These are phyloP conservation scores for Drosophila pseudoobscura DNA, from an alignment of 1,140 invertebrate species.

Conservation along the genomic window DNA sequence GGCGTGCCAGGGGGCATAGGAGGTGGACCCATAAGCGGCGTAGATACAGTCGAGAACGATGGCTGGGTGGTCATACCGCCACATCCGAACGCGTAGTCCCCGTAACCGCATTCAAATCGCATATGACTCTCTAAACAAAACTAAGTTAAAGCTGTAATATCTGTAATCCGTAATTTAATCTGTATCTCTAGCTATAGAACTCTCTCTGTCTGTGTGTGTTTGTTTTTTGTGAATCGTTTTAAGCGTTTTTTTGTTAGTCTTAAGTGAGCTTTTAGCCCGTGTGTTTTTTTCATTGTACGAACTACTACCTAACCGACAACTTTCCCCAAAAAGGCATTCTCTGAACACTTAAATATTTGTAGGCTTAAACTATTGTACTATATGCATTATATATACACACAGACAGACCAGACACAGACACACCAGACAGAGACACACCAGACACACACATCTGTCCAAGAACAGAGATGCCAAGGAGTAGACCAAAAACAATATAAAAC, in stretches of 20 bases:
- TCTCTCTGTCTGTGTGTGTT: constrained; percentile 6
- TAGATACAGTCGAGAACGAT: constrained; percentile 53
- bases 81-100: constrained; percentile 51
- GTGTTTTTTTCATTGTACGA: constrained; percentile 19
- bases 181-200: constrained; percentile 28
- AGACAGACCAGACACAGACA: not conserved
- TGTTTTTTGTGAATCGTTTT: not conserved
- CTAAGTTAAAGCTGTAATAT: constrained; percentile 29
- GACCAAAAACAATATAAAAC: constrained; percentile 49
- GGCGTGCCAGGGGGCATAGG: not conserved
- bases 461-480: constrained; percentile 33
- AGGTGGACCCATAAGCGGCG: not conserved
- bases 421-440: constrained; percentile 15
- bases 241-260: constrained; percentile 27
- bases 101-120: constrained; percentile 1
- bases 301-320: not conserved
- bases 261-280: too few species aligned
- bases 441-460: constrained; percentile 27
- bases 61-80: constrained; percentile 70
- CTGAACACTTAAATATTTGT: constrained; percentile 6
- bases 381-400: constrained; percentile 18
- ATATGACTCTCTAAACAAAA: constrained; percentile 14
- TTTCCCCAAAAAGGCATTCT: constrained; percentile 4
- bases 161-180: constrained; percentile 16
- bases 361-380: constrained; percentile 25